phyloP scores from a whole-genome alignment of 1,140 invertebrate genomes.

The Mesaphorura yosii region DNA sequence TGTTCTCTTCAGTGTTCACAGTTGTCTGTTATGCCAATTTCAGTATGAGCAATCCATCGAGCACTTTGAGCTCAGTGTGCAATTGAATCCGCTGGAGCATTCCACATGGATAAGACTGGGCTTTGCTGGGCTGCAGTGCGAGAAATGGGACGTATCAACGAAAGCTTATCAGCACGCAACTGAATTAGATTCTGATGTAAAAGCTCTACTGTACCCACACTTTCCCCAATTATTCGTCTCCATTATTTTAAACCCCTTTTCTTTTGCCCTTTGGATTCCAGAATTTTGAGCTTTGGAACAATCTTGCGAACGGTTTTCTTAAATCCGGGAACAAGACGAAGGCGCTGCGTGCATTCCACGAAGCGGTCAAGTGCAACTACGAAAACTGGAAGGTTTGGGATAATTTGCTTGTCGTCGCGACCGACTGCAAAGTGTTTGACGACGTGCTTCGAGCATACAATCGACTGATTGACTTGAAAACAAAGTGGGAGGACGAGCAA shows the following conservation, averaged over 20 bases:
- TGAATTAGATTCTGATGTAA: constrained; percentile 63
- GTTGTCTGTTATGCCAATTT: neutral
- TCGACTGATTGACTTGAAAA: constrained; percentile 65
- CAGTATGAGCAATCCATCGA: constrained; percentile 61
- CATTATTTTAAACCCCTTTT: neutral
- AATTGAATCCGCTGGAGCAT: constrained; percentile 73
- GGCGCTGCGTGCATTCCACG: constrained; percentile 69
- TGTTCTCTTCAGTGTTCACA: neutral
- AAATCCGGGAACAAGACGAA: constrained; percentile 71
- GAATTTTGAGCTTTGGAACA: constrained; percentile 91
- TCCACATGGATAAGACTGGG: constrained; percentile 74
- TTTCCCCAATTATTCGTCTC: neutral
- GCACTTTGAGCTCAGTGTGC: constrained; percentile 64
- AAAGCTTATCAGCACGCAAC: constrained; percentile 76
- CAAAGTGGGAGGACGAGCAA: constrained; percentile 10
- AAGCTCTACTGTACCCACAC: constrained; percentile 29
- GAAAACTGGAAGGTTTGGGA: constrained; percentile 97
- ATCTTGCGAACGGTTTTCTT: constrained; percentile 84
- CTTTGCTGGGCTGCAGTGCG: constrained; percentile 62
- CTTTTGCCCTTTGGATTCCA: neutral
- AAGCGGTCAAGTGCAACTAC: constrained; percentile 85
- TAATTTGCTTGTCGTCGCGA: constrained; percentile 73
- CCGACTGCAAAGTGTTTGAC: constrained; percentile 46
- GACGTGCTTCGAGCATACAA: constrained; percentile 67
- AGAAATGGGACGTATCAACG: constrained; percentile 71